phyloP scores from a whole-genome alignment of 1,140 invertebrate genomes.

The Drosophila parvula region DNA sequence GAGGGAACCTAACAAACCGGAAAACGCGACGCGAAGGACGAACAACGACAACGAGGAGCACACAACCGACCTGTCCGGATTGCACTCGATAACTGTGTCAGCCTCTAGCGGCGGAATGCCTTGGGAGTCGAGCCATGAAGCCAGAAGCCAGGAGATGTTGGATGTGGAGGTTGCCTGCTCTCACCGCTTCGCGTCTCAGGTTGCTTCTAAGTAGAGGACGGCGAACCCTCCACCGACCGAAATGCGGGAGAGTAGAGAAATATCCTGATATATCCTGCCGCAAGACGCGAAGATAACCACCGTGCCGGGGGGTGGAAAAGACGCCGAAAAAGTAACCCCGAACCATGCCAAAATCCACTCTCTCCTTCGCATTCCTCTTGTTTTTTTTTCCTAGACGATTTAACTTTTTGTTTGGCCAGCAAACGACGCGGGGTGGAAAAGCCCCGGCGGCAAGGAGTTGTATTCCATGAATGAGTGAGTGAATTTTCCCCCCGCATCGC shows the following conservation, averaged over 20 bases:
- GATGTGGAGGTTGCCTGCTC: conserved; percentile 6
- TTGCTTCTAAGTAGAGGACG: conserved; percentile 9
- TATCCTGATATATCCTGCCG: conserved; percentile 46
- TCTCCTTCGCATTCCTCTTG: conserved; percentile 24
- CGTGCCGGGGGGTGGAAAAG: conserved; percentile 45
- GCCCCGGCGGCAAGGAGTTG: conserved; percentile 43
- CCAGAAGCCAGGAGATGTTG: conserved; percentile 13
- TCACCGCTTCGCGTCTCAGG: conserved; percentile 34
- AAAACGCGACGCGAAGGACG: conserved; percentile 59
- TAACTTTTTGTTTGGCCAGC: conserved; percentile 74
- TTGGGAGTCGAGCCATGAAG: conserved; percentile 32
- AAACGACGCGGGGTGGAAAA: conserved; percentile 79
- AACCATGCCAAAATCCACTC: conserved; percentile 43
- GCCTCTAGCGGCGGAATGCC: conserved; percentile 67
- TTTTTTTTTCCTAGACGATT: conserved; percentile 56
- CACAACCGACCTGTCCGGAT: conserved; percentile 82
- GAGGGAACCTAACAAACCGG: conserved; percentile 50
- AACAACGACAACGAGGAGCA: conserved; percentile 33
- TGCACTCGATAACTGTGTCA: conserved; percentile 84
- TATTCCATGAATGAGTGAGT: conserved; percentile 34
- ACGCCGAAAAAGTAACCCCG: conserved; percentile 65
- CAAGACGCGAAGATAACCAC: conserved; percentile 61
- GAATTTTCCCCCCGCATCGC: conserved; percentile 22
- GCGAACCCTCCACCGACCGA: conserved; percentile 35
- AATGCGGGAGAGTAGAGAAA: conserved; percentile 37